Evolutionary conservation across 30 jellyfish, hydroid and myxozoan genomes (phyloP).

Genomic region (Hydractinia echinata): DNA sequence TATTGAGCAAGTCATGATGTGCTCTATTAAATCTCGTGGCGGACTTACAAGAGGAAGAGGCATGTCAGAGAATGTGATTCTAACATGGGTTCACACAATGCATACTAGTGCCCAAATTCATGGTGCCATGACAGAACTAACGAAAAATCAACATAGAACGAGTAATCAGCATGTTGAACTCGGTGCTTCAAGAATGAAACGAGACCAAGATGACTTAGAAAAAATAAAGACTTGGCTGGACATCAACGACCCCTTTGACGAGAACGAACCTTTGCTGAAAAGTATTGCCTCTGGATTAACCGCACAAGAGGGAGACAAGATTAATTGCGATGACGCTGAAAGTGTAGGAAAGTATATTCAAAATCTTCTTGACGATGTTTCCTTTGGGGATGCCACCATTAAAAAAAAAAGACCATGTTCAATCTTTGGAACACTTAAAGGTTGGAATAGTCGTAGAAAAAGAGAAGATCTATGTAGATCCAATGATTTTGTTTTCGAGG

Average conservation of each 20-base stretch:
- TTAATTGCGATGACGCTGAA: constrained; percentile 55
- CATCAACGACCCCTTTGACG: constrained; percentile 44
- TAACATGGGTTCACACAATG: constrained; percentile 38
- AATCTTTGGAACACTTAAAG: constrained; percentile 26
- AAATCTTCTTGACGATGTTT: constrained; percentile 20
- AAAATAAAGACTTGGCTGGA: constrained; percentile 36
- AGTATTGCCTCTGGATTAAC: constrained; percentile 1
- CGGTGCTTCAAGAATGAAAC: constrained; percentile 36
- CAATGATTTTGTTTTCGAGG: constrained; percentile 38
- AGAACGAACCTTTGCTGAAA: constrained; percentile 29
- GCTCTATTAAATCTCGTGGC: constrained; percentile 50
- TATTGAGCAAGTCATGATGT: constrained; percentile 48
- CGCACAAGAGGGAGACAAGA: too few species aligned
- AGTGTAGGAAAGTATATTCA: constrained; percentile 41
- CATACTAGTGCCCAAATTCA: constrained; percentile 32
- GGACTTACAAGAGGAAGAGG: constrained; percentile 63
- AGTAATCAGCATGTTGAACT: constrained; percentile 48
- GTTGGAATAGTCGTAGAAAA: constrained; percentile 30
- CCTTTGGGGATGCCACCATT: constrained; percentile 35
- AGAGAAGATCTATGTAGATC: constrained; percentile 25
- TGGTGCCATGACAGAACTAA: constrained; percentile 39
- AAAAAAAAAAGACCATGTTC: constrained; percentile 21
- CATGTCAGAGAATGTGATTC: constrained; percentile 36
- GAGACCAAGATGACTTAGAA: constrained; percentile 23
- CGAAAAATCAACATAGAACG: constrained; percentile 30